A percentile compares a stretch with the other conserved stretches of the same genome.
Evolutionary conservation across 2,113 vertebrate species (phyloP).

Genomic region (Rhabdomys dilectus): DNA sequence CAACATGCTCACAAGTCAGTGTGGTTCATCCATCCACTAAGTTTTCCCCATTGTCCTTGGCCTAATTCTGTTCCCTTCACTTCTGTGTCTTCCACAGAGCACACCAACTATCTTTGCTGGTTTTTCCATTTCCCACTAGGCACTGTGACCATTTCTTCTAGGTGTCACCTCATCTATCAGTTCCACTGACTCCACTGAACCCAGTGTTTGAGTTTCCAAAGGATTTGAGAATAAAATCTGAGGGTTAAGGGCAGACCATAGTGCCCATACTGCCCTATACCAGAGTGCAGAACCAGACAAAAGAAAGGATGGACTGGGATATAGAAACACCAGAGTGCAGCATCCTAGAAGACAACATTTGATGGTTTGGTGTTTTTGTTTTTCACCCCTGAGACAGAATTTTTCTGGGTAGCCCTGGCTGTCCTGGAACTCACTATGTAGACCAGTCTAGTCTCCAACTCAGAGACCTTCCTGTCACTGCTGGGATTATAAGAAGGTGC

Average conservation of each 20-base stretch:
- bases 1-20: not conserved
- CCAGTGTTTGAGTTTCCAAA: not conserved
- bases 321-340: not conserved
- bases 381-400: not conserved
- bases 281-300: not conserved
- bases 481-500: not conserved
- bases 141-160: not conserved
- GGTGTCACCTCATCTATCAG: not conserved
- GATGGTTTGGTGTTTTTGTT: not conserved
- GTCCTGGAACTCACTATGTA: not conserved
- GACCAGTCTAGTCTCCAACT: not conserved
- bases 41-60: not conserved
- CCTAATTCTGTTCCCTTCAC: not conserved
- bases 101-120: not conserved
- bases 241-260: not conserved
- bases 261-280: too few species aligned
- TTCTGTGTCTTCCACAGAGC: not conserved
- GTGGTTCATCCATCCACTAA: not conserved
- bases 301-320: not conserved
- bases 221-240: slow-evolving; percentile 25
- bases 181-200: not conserved
- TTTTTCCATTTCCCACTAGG: not conserved
- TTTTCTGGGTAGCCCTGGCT: not conserved
- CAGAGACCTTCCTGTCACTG: not conserved
- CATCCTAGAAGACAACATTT: not conserved